These are phyloP conservation scores for Melieria crassipennis DNA, from an alignment of 2,888 invertebrate genomes.

Conservation along the genomic window DNA sequence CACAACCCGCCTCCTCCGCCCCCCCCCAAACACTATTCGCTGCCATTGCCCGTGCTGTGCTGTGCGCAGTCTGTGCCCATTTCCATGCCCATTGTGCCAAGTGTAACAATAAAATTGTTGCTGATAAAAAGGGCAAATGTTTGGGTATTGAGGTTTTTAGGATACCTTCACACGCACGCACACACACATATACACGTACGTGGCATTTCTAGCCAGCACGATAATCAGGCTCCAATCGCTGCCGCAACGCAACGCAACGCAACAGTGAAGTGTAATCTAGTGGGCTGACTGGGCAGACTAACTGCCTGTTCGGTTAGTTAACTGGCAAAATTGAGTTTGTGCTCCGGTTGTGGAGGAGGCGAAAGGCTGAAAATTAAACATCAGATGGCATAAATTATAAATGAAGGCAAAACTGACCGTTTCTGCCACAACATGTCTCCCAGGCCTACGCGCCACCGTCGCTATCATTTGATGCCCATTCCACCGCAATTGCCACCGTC, in stretches of 20 bases:
- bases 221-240: not conserved
- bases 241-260: not conserved
- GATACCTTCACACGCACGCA: not conserved
- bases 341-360: too few relatives aligned
- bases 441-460: too few relatives aligned
- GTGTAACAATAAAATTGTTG: slow-evolving; percentile 58
- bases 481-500: too few relatives aligned
- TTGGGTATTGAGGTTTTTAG: slow-evolving; percentile 8
- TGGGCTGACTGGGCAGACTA: too few relatives aligned
- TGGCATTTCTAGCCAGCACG: too few relatives aligned
- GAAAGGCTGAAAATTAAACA: not conserved
- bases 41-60: not conserved
- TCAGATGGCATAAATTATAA: not conserved
- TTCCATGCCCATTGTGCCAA: slow-evolving; percentile 53
- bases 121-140: slow-evolving; percentile 47
- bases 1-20: not conserved
- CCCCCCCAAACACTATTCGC: not conserved
- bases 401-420: not conserved
- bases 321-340: too few relatives aligned
- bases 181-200: not conserved
- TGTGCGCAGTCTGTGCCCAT: slow-evolving; percentile 13
- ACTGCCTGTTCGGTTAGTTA: too few relatives aligned
- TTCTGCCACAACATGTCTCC: too few relatives aligned
- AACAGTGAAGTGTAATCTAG: too few relatives aligned
- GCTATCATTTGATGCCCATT: too few relatives aligned